Evolutionary conservation across 2,113 vertebrate genomes (phyloP), one percentile per base, ranked within the genome.

Genomic region (Cygnus buccinator): DNA sequence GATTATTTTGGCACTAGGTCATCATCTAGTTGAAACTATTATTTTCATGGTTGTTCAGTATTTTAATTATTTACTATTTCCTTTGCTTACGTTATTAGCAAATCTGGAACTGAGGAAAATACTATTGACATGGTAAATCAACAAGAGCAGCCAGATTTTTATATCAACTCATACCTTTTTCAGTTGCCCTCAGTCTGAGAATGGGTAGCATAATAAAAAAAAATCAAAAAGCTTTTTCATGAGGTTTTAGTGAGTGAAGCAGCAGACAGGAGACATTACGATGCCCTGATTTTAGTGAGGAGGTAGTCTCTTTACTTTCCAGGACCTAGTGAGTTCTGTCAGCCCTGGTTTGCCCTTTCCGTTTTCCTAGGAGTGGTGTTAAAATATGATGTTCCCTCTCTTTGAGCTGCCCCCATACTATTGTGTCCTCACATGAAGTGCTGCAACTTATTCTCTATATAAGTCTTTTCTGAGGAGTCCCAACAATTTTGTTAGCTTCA

Each of bases 391-490:
- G 52, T 73, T 65, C 3, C 29, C 35, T 21, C 66, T 37, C 28
- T 43, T 61, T 29, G 37, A 73, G 39, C 20, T 39, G 10, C 31
- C 21, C 25, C 13, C 3, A 6, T 29, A 28, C 7, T 67, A 26
- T 16, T 63, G 4, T 46, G 48, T 55, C 21, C 33, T 72, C 13
- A 14, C 8, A 33, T 11, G 11, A 17, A 72, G 22, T 22, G 22
- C 7, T 0, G 0, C 50, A 72, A 33, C 20, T 65, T 17, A 1
- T 31, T 55, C 68, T 18, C 15, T 48, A 7, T 22, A 16, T 21
- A 33, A 44, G 52, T 17, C 3, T 80, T 83, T 66, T 52, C 35
- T 35, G 23, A 88, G 33, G 29, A 52, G 12, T 52, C 19, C 2
- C 25, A 76, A 23, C 1, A 1, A 2, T 82, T 81, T 58, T 1